Conservation (phyloP, 2,797 vertebrate species). For the Xenentodon cancila region DNA sequence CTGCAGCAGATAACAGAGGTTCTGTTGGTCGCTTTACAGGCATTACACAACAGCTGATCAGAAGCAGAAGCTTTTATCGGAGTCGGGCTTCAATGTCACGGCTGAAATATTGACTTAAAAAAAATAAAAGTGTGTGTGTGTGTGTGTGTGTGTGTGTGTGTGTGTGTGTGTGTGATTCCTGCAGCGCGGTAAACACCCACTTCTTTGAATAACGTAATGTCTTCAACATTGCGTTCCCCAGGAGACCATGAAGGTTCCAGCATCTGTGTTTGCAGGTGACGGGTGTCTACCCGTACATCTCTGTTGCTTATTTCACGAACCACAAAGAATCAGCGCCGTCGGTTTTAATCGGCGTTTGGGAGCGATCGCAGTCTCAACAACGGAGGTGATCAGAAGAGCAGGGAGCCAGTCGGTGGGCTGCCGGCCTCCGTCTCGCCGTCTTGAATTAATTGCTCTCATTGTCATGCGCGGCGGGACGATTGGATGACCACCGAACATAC, state of each 20-base stretch:
- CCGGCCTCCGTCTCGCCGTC: constrained; percentile 2
- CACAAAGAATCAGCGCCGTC: constrained; percentile 15
- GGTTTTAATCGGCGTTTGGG: background rate
- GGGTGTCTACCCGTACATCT: constrained; percentile 10
- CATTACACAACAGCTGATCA: constrained; percentile 30
- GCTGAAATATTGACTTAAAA: no score
- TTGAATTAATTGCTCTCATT: constrained; percentile 32
- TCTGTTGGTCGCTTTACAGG: constrained; percentile 41
- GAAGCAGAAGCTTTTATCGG: background rate
- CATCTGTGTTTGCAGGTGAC: constrained; percentile 39
- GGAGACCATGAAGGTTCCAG: constrained; percentile 66
- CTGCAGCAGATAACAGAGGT: constrained; percentile 12
- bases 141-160: no score
- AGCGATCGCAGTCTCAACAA: constrained; percentile 43
- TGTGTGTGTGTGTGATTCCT: no score
- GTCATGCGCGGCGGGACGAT: constrained; percentile 27
- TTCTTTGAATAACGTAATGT: constrained; percentile 68
- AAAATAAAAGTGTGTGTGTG: no score
- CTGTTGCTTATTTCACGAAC: constrained; percentile 19
- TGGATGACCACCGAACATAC: constrained; percentile 27
- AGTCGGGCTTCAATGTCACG: background rate
- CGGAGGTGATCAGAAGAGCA: constrained; percentile 57
- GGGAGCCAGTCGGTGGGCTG: constrained; percentile 21
- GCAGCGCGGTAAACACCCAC: no score
- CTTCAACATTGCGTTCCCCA: constrained; percentile 59